Base-by-base conservation (phyloP, 2,797 vertebrate species). In the Luscinia luscinia region DNA sequence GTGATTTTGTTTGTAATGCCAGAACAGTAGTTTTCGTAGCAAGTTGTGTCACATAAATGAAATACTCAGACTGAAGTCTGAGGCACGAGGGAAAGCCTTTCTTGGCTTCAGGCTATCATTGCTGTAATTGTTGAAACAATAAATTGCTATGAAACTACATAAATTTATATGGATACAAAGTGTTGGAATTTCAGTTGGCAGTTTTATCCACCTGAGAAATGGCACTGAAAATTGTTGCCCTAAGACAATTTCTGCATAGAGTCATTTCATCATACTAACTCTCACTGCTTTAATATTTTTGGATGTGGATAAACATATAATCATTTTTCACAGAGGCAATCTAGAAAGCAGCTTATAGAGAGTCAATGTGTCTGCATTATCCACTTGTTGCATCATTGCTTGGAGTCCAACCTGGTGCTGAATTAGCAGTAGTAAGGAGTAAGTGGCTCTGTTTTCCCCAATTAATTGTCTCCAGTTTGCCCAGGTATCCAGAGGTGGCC, bases 211-310 rank as follows among this genome's bases (percentile, higher is more conserved):
- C 16, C 49, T 94, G 84, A 87, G 87, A 92, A 87, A 89, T 23
- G 11, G 15, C 91, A 70, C 68, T 92, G 83, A 89, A 95, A 84
- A 91, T 67, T 68, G 63, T 88, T 96, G 78, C 89, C 91, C 83
- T 75, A 91, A 96, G 90, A 93, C 32, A 89, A 63, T 70, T 94
- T 72, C 82, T 80, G 20, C 41, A 52, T 36, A 83, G 18, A 63
- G 19, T 81, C 12, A 93, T 40, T 36, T 63, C 78, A 64, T 72
- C 40, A 66, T 85, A 38, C 22, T 90, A 91, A 81, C 66, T 94
- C 70, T 93, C 75, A 67, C 45, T 86, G 66, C 19, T 70, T 80
- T 93, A 76, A 54, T 55, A 55, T 19, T 93, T 85, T 76, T 32
- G 19, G 30, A 57, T 59, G 9, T 9, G 8, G 41, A 40, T 54